Evolutionary conservation across 2,888 invertebrate species (phyloP).

Genomic region (Coleophora deauratella): DNA sequence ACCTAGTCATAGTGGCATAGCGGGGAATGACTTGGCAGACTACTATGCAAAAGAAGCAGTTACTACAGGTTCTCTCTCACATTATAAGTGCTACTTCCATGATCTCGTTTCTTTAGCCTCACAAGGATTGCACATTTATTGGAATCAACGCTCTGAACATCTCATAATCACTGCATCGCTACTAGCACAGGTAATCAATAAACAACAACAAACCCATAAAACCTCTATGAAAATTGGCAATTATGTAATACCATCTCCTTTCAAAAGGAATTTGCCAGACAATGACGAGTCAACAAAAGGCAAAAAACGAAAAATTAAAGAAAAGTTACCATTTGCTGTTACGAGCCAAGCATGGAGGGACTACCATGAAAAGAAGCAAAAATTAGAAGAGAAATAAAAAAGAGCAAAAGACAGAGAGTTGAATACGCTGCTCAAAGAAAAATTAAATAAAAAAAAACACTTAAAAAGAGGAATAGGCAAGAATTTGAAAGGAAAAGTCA

Average conservation of each 20-base stretch:
- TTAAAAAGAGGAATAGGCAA: background rate
- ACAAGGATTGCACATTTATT: no score
- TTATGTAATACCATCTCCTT: slow-evolving; percentile 18
- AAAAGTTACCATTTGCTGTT: slow-evolving; percentile 2
- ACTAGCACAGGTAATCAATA: background rate
- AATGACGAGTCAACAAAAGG: slow-evolving; percentile 2
- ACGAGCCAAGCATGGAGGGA: slow-evolving; percentile 3
- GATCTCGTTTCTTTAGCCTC: no score
- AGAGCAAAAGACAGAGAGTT: slow-evolving; percentile 5
- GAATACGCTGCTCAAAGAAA: background rate
- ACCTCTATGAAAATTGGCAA: slow-evolving; percentile 12
- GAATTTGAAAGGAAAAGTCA: background rate
- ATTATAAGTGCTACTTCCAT: no score
- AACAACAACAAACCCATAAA: background rate
- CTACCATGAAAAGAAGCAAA: background rate
- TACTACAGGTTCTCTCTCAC: no score
- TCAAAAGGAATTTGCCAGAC: slow-evolving; percentile 22
- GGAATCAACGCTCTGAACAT: background rate
- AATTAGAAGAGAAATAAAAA: slow-evolving; percentile 3
- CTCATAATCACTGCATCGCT: background rate
- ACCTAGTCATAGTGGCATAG: no score
- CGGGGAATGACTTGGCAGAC: no score
- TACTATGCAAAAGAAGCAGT: no score
- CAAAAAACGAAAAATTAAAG: slow-evolving; percentile 2
- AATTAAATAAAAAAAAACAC: background rate